Base-by-base conservation (phyloP, 2,797 vertebrate species). In the Synanceia verrucosa region DNA sequence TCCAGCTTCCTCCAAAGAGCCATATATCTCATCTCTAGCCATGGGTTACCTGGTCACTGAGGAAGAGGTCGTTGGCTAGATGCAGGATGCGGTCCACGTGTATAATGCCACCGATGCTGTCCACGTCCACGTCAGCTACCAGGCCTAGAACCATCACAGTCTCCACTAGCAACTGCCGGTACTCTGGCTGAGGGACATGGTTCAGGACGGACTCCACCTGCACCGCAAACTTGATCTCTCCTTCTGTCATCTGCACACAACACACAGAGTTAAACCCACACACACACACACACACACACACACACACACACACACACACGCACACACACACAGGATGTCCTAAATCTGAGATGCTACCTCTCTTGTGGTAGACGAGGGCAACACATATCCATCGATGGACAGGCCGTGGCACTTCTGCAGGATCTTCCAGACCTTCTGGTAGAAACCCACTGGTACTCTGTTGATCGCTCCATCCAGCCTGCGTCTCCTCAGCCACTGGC, bases 401-500 rank as follows among this genome's bases (percentile, higher is more conserved):
- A 99, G 94, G 47, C 98, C 98, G 0, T 99, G 97, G 81, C 98
- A 99, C 95, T 99, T 99, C 89, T 98, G 97, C 59, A 99, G 94
- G 86, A 99, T 96, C 77, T 94, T 97, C 98, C 98, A 99, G 36
- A 99, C 97, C 82, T 96, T 99, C 86, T 98, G 96, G 87, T 99
- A 99, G 88, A 99, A 99, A 13, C 98, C 97, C 86, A 97, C 89
- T 0, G 98, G 98, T 13, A 99, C 98, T 67, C 98, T 93, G 91
- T 99, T 99, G 72, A 99, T 99, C 7, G 98, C 97, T 5, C 98
- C 98, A 3, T 99, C 98, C 23, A 99, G 93, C 60, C 98, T 86
- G 13, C 98, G 96, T 19, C 98, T 93, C 79, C 98, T 94, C 50
- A 99, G 91, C 98, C 98, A 99, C 91, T 99, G 98, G 37, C 98